These are phyloP conservation scores for Melanitta fusca DNA, from an alignment of 2,797 vertebrate genomes.

Conservation along the genomic window DNA sequence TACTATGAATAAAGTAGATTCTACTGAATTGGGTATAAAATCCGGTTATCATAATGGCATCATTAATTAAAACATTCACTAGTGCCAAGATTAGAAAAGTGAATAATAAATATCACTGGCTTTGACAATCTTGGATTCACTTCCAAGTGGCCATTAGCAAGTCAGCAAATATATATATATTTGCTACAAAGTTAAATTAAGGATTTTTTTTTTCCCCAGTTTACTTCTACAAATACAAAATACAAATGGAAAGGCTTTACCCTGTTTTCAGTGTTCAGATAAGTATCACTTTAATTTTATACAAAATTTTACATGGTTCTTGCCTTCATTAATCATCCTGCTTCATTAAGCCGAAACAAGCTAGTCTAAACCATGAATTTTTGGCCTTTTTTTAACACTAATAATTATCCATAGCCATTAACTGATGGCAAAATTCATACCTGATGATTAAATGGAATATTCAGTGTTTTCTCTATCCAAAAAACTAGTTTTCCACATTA, in stretches of 20 bases:
- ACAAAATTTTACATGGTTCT: background rate
- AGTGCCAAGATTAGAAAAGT: background rate
- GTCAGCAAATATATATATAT: background rate
- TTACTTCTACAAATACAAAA: background rate
- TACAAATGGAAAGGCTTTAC: background rate
- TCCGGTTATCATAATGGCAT: background rate
- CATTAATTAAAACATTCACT: background rate
- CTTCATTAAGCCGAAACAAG: background rate
- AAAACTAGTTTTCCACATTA: background rate
- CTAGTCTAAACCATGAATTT: background rate
- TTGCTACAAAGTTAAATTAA: background rate
- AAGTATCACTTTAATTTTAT: background rate
- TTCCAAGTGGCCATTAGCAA: background rate
- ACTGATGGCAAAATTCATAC: background rate
- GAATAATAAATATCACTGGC: background rate
- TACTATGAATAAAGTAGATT: background rate
- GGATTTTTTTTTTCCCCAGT: background rate
- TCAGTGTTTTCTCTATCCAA: background rate
- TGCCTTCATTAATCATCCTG: background rate
- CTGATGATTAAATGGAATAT: background rate
- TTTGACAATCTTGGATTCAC: background rate
- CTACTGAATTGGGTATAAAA: background rate
- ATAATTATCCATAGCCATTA: background rate
- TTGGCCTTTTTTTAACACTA: background rate
- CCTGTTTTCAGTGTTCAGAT: background rate